Base-by-base conservation (phyloP, 2,113 vertebrate genomes). In the Philantomba maxwellii region DNA sequence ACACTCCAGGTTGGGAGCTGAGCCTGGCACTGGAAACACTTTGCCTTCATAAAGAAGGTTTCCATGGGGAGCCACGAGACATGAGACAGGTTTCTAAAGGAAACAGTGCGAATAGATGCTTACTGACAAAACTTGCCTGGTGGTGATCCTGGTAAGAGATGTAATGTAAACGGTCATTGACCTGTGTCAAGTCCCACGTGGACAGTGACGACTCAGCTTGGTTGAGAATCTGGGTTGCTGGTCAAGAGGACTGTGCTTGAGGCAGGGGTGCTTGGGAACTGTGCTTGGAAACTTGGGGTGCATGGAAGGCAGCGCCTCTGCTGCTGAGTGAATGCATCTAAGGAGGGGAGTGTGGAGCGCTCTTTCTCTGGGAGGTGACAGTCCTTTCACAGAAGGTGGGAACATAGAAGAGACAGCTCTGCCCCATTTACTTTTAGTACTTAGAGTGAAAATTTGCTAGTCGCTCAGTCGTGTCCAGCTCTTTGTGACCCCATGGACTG, bases 1-100 rank as follows among this genome's bases (percentile, higher is more conserved):
- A 98, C 98, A 97, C 93, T 99, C 28, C 33, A 25, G 62, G 39
- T 14, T 19, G 26, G 49, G 75, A 80, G 7, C n/a, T 23, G 25
- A 47, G 10, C 45, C 66, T 62, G 33, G 16, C 15, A 4, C 30
- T 81, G 8, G 23, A 70, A 15, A 91, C 25, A 62, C 5, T 11
- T 45, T 26, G 36, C 39, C 70, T 95, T 49, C 85, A 28, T 45
- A 64, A 93, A 53, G 43, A 82, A 60, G 53, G 30, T 80, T 70
- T 88, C 39, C 70, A 14, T 84, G 62, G n/a, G 55, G 26, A 83
- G 57, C 17, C 39, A 87, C 47, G 51, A 47, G 82, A 97, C 91
- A 55, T 55, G 43, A 60, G 60, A 57, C 53, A 7, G 10, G 49
- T 92, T 39, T 60, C 47, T 89, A 45, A 93, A 78, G 83, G n/a